Percentiles rank a stretch among this genome's conserved stretches.
Evolutionary conservation across 2,888 invertebrate genomes (phyloP).

Genomic region (Dynastes maya): DNA sequence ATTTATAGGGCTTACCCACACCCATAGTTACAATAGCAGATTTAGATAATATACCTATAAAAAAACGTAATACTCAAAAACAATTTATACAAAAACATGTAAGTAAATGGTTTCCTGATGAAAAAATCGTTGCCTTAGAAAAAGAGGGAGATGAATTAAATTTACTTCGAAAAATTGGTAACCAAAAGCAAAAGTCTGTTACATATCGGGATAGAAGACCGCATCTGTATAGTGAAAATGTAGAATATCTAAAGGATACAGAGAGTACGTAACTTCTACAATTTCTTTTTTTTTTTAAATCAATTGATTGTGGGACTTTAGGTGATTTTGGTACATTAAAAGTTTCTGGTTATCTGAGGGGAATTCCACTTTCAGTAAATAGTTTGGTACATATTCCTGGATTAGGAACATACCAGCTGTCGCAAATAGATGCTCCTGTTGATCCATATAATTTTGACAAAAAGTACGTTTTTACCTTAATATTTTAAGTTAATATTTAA

Average conservation of each 20-base stretch:
- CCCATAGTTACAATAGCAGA: slow-evolving; percentile 84
- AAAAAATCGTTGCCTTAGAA: slow-evolving; percentile 86
- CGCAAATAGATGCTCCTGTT: slow-evolving; percentile 80
- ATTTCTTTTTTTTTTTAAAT: neutral
- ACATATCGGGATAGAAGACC: slow-evolving; percentile 86
- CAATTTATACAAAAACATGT: slow-evolving; percentile 78
- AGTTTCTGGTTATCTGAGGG: slow-evolving; percentile 91
- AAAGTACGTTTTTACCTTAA: slow-evolving; percentile 61
- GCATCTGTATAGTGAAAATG: slow-evolving; percentile 87
- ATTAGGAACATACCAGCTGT: slow-evolving; percentile 94
- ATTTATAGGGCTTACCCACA: slow-evolving; percentile 79
- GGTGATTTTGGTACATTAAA: slow-evolving; percentile 78
- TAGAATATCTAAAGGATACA: slow-evolving; percentile 77
- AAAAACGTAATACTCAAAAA: slow-evolving; percentile 81
- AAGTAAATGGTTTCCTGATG: slow-evolving; percentile 84
- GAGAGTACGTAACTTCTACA: slow-evolving; percentile 59
- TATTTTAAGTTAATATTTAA: neutral
- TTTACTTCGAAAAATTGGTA: slow-evolving; percentile 81
- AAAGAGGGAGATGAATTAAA: slow-evolving; percentile 84
- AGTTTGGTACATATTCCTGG: slow-evolving; percentile 92
- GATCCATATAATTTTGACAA: slow-evolving; percentile 80
- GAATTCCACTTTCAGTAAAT: slow-evolving; percentile 89
- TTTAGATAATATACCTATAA: slow-evolving; percentile 81
- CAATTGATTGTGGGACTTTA: slow-evolving; percentile 40
- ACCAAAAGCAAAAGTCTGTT: slow-evolving; percentile 85